Conservation (phyloP, 2,113 vertebrate genomes). For the Cyphomyrus plagiostoma region DNA sequence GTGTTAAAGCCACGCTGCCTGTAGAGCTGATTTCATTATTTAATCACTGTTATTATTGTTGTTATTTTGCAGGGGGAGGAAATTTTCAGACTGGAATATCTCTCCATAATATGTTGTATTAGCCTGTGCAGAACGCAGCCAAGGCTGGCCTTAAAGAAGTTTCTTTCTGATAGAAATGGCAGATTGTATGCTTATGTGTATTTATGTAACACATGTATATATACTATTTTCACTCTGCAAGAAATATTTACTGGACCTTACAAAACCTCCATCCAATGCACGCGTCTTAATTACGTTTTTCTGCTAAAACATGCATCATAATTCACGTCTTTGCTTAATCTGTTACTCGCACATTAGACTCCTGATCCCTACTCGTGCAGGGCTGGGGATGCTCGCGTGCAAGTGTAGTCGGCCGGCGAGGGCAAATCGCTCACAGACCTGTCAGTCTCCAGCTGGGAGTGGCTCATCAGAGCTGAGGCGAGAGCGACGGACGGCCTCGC, state of each 20-base stretch:
- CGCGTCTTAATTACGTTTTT: not conserved
- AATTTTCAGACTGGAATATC: not conserved
- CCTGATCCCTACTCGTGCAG: not conserved
- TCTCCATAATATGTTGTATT: not conserved
- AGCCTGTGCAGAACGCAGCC: not conserved
- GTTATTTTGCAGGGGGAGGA: not conserved
- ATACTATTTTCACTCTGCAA: not conserved
- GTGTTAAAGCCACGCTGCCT: not conserved
- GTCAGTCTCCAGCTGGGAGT: not conserved
- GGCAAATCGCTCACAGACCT: not conserved
- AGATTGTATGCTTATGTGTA: not conserved
- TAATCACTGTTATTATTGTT: conserved; percentile 10
- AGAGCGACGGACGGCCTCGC: not conserved
- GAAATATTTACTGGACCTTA: not conserved
- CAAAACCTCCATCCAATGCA: not conserved
- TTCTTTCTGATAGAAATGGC: not conserved
- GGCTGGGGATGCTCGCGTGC: not conserved
- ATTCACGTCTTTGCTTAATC: not conserved
- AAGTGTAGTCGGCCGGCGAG: not conserved
- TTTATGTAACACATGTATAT: not conserved
- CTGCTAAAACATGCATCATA: not conserved
- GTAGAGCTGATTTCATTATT: not conserved
- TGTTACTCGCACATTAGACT: not conserved
- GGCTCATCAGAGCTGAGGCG: not conserved
- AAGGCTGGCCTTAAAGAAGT: not conserved